phyloP scores from a whole-genome alignment of 35 echinoderm and acorn worm genomes.

The Acanthaster planci region DNA sequence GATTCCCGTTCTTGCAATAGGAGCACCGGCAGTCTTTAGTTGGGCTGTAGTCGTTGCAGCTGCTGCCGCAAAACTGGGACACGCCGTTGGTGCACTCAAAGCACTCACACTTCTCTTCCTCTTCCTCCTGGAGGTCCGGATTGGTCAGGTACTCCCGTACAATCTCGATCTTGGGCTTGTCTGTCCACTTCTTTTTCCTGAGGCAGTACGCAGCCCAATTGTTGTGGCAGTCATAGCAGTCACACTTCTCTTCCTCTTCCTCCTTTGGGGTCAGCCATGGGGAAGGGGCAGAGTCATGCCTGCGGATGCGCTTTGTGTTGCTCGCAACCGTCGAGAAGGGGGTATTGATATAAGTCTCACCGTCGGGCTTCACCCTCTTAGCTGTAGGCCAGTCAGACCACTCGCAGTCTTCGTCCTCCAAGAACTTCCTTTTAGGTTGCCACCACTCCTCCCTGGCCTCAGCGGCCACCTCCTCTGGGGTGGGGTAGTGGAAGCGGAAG shows the following conservation, averaged over 20 bases:
- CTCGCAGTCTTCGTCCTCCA: not conserved
- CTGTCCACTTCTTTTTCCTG: too few species aligned
- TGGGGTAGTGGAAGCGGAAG: conserved; percentile 9
- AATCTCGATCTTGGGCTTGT: too few species aligned
- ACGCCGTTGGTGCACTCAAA: too few species aligned
- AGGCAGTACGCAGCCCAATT: too few species aligned
- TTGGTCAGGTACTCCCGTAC: too few species aligned
- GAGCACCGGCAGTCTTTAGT: not conserved
- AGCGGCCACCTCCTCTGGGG: not conserved
- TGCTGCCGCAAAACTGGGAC: too few species aligned
- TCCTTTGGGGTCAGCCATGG: not conserved
- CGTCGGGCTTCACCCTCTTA: not conserved
- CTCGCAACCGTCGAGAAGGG: not conserved
- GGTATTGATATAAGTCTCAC: not conserved
- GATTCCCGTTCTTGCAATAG: not conserved
- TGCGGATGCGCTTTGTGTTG: not conserved
- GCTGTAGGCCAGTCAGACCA: not conserved
- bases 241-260: not conserved
- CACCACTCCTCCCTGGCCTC: not conserved
- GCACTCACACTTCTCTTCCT: too few species aligned
- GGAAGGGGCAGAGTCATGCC: not conserved
- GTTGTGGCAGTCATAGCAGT: not conserved
- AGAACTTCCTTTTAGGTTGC: not conserved
- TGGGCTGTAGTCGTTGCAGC: too few species aligned
- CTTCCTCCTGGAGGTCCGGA: too few species aligned